Conservation (phyloP, 2,113 vertebrate species). For the Eudorcas thomsonii region DNA sequence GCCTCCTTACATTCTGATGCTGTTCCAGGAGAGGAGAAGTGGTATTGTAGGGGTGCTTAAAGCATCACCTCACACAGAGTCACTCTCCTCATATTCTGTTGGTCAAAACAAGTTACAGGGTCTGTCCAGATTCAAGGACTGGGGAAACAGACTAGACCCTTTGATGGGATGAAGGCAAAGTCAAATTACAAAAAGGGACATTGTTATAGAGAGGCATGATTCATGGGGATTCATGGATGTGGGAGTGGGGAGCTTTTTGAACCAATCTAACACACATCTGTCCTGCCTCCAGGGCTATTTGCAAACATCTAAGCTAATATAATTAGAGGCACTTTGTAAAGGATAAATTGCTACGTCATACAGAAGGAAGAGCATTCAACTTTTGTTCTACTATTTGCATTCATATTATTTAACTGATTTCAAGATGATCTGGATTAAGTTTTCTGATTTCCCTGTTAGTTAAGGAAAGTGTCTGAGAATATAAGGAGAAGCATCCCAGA, state of each 20-base stretch:
- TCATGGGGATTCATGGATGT: not conserved
- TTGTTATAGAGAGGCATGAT: not conserved
- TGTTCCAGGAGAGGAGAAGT: not conserved
- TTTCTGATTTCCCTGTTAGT: not conserved
- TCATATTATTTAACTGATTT: not conserved
- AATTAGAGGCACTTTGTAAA: not conserved
- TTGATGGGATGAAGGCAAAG: not conserved
- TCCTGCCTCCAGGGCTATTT: not conserved
- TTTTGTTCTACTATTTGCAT: not conserved
- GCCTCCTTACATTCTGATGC: not conserved
- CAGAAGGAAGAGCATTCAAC: not conserved
- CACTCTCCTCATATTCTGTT: not conserved
- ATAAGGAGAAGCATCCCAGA: not conserved
- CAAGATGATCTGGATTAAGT: not conserved
- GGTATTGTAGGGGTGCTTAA: not conserved
- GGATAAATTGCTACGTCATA: not conserved
- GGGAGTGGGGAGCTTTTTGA: not conserved
- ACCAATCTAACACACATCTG: not conserved
- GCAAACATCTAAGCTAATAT: not conserved
- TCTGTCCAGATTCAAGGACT: not conserved
- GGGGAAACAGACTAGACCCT: not conserved
- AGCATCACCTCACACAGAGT: not conserved
- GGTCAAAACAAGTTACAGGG: not conserved
- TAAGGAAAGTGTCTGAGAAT: not conserved
- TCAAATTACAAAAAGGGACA: not conserved